A percentile compares a stretch with the other conserved stretches of the same genome.
phyloP scores from a whole-genome alignment of 2,113 vertebrate genomes.

The Accipiter cooperii region DNA sequence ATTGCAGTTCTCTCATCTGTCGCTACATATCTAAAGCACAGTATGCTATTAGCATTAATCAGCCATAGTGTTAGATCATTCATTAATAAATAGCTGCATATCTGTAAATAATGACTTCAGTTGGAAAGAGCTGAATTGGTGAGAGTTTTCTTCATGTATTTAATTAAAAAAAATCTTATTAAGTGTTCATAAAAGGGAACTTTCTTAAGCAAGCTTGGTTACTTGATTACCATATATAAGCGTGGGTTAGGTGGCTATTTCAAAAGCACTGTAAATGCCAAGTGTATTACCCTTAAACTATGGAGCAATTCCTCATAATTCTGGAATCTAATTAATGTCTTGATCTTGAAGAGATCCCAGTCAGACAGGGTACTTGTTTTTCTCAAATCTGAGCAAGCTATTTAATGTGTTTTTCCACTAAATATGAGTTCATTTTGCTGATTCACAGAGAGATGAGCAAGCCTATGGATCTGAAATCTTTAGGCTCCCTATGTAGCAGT shows the following conservation, averaged over 20 bases:
- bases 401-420: neutral
- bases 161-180: neutral
- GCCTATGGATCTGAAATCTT: neutral
- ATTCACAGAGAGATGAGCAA: neutral
- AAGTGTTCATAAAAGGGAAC: neutral
- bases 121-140: neutral
- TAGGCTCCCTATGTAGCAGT: too few species aligned
- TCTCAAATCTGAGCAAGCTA: neutral
- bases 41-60: neutral
- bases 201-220: neutral
- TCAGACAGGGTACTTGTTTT: neutral
- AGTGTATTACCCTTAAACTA: neutral
- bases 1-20: neutral
- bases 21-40: neutral
- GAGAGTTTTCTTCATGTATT: neutral
- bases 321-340: neutral
- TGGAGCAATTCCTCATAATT: neutral
- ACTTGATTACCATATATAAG: neutral
- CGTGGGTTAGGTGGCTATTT: neutral
- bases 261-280: neutral
- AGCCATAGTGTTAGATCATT: neutral
- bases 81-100: neutral
- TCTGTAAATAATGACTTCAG: neutral
- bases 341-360: neutral
- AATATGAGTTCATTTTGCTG: neutral